phyloP scores from a whole-genome alignment of 1,140 invertebrate genomes.

The Dendrolimus kikuchii region DNA sequence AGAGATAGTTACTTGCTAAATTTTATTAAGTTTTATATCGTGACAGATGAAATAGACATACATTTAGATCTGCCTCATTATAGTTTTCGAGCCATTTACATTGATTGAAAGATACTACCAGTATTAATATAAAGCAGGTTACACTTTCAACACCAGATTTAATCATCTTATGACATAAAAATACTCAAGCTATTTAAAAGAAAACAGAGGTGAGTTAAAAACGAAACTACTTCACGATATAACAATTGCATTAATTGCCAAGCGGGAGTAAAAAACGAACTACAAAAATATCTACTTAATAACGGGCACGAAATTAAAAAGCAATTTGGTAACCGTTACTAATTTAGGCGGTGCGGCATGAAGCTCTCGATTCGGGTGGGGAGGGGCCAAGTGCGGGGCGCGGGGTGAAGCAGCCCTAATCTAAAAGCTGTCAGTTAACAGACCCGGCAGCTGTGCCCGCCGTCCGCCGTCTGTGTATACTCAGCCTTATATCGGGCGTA shows the following conservation, averaged over 20 bases:
- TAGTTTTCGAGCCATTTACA: too few species aligned
- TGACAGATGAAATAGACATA: too few species aligned
- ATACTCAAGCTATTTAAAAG: background rate
- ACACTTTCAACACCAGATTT: too few species aligned
- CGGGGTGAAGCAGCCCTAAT: constrained; percentile 37
- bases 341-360: constrained; percentile 50
- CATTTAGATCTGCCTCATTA: too few species aligned
- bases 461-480: constrained; percentile 26
- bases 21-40: too few species aligned
- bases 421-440: constrained; percentile 62
- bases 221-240: background rate
- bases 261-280: constrained; percentile 8
- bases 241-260: background rate
- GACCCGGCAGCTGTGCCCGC: constrained; percentile 47
- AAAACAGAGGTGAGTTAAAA: background rate
- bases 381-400: constrained; percentile 18
- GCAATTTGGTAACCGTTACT: constrained; percentile 68
- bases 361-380: constrained; percentile 60
- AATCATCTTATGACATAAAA: too few species aligned
- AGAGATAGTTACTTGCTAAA: too few species aligned
- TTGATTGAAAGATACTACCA: too few species aligned
- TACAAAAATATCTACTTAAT: constrained; percentile 40
- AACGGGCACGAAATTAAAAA: constrained; percentile 61
- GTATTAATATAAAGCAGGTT: too few species aligned
- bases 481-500: constrained; percentile 25